phyloP scores from a whole-genome alignment of 2,113 vertebrate species.

The Pedetes capensis region DNA sequence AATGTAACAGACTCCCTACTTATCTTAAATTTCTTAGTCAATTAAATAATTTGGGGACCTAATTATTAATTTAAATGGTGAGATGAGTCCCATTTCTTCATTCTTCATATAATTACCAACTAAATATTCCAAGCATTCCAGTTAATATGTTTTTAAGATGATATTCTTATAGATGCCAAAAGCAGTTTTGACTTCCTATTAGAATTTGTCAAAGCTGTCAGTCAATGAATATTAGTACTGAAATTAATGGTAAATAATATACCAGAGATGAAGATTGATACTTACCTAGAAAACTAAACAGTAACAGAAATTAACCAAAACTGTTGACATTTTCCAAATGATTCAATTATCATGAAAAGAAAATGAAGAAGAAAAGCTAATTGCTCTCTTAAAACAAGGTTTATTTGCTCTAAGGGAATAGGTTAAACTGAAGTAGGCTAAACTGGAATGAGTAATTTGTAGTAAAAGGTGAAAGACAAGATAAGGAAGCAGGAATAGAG shows the following conservation, averaged over 20 bases:
- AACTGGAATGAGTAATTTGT: not conserved
- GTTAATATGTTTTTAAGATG: not conserved
- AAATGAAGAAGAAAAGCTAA: not conserved
- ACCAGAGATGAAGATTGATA: not conserved
- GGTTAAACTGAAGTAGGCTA: not conserved
- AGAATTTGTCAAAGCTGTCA: not conserved
- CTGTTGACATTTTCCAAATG: not conserved
- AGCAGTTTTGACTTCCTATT: not conserved
- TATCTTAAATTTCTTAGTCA: not conserved
- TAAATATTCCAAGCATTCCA: not conserved
- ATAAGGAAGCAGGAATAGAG: not conserved
- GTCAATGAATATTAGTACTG: not conserved
- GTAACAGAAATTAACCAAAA: slow-evolving; percentile 11
- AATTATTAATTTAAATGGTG: not conserved
- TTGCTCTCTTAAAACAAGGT: not conserved
- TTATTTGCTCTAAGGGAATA: not conserved
- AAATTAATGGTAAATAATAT: not conserved
- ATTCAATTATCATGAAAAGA: not conserved
- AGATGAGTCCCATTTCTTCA: not conserved
- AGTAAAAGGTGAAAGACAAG: not conserved
- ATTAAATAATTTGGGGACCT: not conserved
- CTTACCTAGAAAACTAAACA: no score
- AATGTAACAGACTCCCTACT: not conserved
- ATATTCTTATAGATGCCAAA: not conserved
- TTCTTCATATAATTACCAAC: not conserved